phyloP scores from a whole-genome alignment of 2,113 vertebrate species.

The Speoplatyrhinus poulsoni region DNA sequence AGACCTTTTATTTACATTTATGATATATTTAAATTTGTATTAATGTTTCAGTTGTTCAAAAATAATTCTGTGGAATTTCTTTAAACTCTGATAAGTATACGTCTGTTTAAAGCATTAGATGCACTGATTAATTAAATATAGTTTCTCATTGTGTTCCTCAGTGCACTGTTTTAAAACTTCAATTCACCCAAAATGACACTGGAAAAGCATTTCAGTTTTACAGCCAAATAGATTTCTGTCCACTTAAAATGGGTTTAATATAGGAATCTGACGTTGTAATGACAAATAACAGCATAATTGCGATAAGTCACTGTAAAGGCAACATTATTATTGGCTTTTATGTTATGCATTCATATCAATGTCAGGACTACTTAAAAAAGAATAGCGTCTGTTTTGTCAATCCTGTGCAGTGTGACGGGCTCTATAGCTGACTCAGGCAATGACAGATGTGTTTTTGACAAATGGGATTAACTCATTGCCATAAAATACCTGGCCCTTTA shows the following conservation, averaged over 20 bases:
- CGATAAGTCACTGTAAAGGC: conserved; percentile 53
- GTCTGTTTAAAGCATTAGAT: neutral
- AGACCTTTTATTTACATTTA: too few species aligned
- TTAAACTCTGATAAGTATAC: neutral
- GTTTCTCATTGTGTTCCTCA: neutral
- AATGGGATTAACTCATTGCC: conserved; percentile 39
- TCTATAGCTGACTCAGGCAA: conserved; percentile 59
- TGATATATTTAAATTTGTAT: neutral
- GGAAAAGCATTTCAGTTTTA: neutral
- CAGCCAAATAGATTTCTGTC: neutral
- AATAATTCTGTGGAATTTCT: neutral
- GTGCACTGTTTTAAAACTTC: too few species aligned
- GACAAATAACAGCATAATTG: neutral
- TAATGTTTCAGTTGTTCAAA: neutral
- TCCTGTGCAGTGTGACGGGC: conserved; percentile 46
- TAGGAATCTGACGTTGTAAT: neutral
- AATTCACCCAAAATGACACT: neutral
- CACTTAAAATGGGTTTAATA: neutral
- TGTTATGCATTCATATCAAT: conserved; percentile 25
- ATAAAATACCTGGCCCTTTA: conserved; percentile 43
- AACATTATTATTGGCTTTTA: neutral
- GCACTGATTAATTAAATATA: neutral
- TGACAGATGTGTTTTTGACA: conserved; percentile 58
- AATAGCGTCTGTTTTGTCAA: conserved; percentile 62
- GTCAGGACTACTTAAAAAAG: conserved; percentile 26